These are phyloP conservation scores for Drosophila biarmipes DNA, from an alignment of 1,140 invertebrate species.

Conservation along the genomic window DNA sequence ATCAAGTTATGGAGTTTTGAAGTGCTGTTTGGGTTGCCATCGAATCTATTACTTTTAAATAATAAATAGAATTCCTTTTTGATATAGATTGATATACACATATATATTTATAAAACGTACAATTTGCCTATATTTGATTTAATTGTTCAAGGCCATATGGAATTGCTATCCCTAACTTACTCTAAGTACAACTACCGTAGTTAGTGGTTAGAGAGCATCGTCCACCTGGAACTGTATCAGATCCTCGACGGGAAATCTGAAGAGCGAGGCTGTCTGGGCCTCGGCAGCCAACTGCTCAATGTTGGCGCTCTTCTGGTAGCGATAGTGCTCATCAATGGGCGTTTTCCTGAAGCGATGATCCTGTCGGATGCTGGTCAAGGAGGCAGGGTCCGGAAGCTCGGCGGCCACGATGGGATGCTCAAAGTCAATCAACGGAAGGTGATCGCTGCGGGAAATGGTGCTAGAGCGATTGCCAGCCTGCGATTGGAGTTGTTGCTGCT, in stretches of 20 bases:
- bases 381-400: slow-evolving; percentile 43
- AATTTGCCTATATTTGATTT: slow-evolving; percentile 18
- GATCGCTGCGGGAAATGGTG: slow-evolving; percentile 75
- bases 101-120: slow-evolving; percentile 7
- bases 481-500: slow-evolving; percentile 33
- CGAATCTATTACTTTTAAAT: background rate
- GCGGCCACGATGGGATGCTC: slow-evolving; percentile 81
- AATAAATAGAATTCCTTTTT: background rate
- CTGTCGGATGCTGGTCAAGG: slow-evolving; percentile 43
- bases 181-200: slow-evolving; percentile 35
- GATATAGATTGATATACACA: slow-evolving; percentile 4
- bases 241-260: slow-evolving; percentile 81
- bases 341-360: slow-evolving; percentile 25
- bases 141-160: background rate
- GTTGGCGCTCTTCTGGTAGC: slow-evolving; percentile 56
- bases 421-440: slow-evolving; percentile 70
- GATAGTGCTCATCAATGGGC: slow-evolving; percentile 50
- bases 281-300: slow-evolving; percentile 77
- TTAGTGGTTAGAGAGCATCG: slow-evolving; percentile 64
- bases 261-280: slow-evolving; percentile 76
- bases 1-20: no score
- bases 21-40: no score
- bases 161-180: slow-evolving; percentile 21
- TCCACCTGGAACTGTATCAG: slow-evolving; percentile 82
- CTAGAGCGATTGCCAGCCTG: slow-evolving; percentile 48